Percentiles rank a stretch among this genome's conserved stretches.
Conservation (phyloP, 2,888 invertebrate genomes). For the Cactoblastis cactorum region DNA sequence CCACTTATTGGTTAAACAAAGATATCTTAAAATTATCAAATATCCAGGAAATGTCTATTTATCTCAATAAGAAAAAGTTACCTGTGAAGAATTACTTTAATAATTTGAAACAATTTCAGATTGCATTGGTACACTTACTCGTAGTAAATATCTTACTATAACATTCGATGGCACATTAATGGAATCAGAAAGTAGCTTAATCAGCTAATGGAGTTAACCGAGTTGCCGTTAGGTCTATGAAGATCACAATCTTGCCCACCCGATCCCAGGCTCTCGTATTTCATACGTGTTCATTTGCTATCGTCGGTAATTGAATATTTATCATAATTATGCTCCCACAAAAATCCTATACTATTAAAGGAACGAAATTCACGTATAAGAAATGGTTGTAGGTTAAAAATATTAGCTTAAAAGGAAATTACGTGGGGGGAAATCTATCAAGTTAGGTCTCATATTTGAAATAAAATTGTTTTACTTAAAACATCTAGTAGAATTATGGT, state of each 20-base stretch:
- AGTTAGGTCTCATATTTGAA: too few relatives aligned
- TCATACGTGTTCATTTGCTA: constrained; percentile 18
- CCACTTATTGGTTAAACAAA: not conserved
- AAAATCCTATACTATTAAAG: too few relatives aligned
- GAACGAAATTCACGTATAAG: too few relatives aligned
- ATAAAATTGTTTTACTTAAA: too few relatives aligned
- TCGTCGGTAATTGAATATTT: constrained; percentile 12
- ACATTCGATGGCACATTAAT: constrained; percentile 34
- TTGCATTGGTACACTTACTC: not conserved
- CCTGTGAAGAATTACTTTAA: too few relatives aligned
- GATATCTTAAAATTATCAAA: not conserved
- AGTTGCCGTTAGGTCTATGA: constrained; percentile 40
- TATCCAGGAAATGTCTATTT: not conserved
- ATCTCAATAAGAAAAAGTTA: too few relatives aligned
- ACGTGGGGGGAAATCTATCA: too few relatives aligned
- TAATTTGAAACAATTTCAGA: too few relatives aligned
- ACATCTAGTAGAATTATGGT: too few relatives aligned
- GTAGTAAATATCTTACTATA: not conserved
- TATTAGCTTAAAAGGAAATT: too few relatives aligned
- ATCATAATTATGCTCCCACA: not conserved
- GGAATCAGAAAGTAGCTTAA: constrained; percentile 49
- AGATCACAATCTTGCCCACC: constrained; percentile 50
- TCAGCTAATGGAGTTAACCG: constrained; percentile 60
- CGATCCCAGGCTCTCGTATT: constrained; percentile 21
- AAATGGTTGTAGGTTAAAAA: too few relatives aligned